phyloP scores from a whole-genome alignment of 2,888 invertebrate species.

The Apocheima hispidaria region DNA sequence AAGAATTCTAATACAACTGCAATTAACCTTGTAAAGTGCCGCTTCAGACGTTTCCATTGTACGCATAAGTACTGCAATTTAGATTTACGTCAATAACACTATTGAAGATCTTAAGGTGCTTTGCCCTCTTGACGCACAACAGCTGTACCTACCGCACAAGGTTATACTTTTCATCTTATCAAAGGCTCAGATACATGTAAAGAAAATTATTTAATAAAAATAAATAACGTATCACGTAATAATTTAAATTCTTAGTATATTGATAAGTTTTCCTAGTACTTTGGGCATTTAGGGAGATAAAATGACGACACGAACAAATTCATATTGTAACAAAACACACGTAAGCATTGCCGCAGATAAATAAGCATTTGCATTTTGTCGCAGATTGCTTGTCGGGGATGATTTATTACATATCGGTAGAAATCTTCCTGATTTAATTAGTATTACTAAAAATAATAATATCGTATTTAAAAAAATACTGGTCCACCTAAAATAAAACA shows the following conservation, averaged over 20 bases:
- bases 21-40: slow-evolving; percentile 45
- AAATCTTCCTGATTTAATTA: neutral
- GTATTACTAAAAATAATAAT: neutral
- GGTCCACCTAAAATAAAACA: neutral
- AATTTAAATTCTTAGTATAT: neutral
- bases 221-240: slow-evolving; percentile 5
- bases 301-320: neutral
- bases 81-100: slow-evolving; percentile 34
- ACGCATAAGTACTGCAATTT: slow-evolving; percentile 32
- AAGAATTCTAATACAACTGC: slow-evolving; percentile 49
- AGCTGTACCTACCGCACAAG: slow-evolving; percentile 9
- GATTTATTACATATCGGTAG: too few species aligned
- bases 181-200: neutral
- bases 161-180: slow-evolving; percentile 22
- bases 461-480: neutral
- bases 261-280: neutral
- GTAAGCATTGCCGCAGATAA: neutral
- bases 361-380: neutral
- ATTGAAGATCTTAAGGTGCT: slow-evolving; percentile 33
- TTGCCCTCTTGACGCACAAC: slow-evolving; percentile 22
- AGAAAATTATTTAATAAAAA: too few species aligned
- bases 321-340: neutral
- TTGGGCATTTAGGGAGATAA: neutral
- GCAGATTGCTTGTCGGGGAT: too few species aligned
- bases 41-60: slow-evolving; percentile 37